Base-by-base conservation (phyloP, 1,140 invertebrate genomes). In the Plectrocnemia conspersa region DNA sequence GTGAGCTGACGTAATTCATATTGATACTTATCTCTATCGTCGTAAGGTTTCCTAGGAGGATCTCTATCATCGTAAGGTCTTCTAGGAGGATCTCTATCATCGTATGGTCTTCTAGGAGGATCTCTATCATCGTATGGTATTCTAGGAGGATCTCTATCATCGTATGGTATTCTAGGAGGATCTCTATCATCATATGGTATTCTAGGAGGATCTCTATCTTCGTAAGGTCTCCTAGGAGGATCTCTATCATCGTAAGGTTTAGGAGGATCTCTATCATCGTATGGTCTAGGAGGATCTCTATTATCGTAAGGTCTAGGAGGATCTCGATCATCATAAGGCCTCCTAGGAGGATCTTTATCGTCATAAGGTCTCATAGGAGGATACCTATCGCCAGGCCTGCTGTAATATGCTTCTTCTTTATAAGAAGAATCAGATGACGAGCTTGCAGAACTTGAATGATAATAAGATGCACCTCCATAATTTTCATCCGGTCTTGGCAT, bases 301-400 rank as follows among this genome's bases (percentile, higher is more conserved):
- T 50, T 35, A 25, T 38, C 18, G 22, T 50, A 15, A 3, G 35
- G 32, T 13, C 13, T 27, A n/a, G 27, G 27, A 25, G 11, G 23
- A 10, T 42, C 19, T 22, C 42, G 3, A 24, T 50, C 48, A 25
- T 38, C 18, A 16, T 50, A 15, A 3, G 35, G 32, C 5, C 13
- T 27, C n/a, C n/a, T n/a, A n/a, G 47, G 47, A 16, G 33, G 23
- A 38, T 50, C 47, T 25, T 23, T 50, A 24, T 50, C 45, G 10
- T 25, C 25, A 24, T 44, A 44, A 13, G 22, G 42, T 15, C 7
- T 23, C 2, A 27, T 45, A 45, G 13, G 6, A 15, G 42, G 42
- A 22, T 22, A 16, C 18, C 15, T 4, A 11, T 36, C 15, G 23
- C 19, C 29, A n/a, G 47, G 19, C n/a, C 24, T 36, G 9, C 10